Conservation (phyloP, 1,140 invertebrate genomes). For the Delia radicum region DNA sequence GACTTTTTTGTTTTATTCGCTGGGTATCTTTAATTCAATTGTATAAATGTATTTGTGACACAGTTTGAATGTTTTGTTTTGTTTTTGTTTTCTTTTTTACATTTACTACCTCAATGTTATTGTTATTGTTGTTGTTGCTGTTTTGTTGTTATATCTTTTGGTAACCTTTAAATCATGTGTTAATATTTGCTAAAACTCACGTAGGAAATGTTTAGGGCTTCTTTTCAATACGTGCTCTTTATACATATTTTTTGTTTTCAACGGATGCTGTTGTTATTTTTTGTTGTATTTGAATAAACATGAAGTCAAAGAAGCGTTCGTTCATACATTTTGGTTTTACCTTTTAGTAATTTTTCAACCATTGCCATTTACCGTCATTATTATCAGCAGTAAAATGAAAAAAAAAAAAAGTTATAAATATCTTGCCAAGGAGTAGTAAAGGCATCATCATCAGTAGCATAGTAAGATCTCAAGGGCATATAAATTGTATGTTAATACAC, state of each 20-base stretch:
- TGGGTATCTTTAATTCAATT: background rate
- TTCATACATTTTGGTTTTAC: background rate
- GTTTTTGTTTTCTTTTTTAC: background rate
- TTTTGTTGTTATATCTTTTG: background rate
- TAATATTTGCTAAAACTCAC: background rate
- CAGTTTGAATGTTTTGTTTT: background rate
- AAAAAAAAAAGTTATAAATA: too few relatives aligned
- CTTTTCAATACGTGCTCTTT: too few relatives aligned
- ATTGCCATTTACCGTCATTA: background rate
- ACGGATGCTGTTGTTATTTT: too few relatives aligned
- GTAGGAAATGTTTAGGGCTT: background rate
- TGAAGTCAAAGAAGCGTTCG: too few relatives aligned
- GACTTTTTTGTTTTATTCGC: too few relatives aligned
- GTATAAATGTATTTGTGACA: background rate
- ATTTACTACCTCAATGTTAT: background rate
- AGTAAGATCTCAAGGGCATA: slow-evolving; percentile 7
- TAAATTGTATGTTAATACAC: background rate
- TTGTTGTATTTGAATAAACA: too few relatives aligned
- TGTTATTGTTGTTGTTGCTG: background rate
- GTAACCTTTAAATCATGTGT: slow-evolving; percentile 16
- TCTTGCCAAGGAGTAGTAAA: background rate
- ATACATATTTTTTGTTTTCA: too few relatives aligned
- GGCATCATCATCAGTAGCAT: background rate
- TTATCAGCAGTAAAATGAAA: background rate
- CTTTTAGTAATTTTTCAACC: background rate